These are phyloP conservation scores for Heliconius erato DNA, from an alignment of 2,888 invertebrate genomes.

Conservation along the genomic window DNA sequence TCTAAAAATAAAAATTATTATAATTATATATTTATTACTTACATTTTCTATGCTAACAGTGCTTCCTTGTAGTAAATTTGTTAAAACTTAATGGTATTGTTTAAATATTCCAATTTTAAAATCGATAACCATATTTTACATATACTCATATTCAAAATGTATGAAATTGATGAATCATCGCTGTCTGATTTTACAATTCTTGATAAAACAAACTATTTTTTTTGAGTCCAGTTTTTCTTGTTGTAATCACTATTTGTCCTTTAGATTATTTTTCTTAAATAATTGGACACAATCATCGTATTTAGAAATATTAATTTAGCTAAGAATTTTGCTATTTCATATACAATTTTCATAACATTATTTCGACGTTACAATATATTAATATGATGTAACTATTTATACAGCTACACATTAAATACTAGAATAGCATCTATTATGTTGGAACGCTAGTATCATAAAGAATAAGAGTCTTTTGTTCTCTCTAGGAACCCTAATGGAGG, in stretches of 20 bases:
- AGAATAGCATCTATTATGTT: neutral
- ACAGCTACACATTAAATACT: constrained; percentile 1
- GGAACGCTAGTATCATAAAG: constrained; percentile 27
- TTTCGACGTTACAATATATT: neutral
- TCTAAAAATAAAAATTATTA: too few species aligned
- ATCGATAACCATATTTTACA: too few species aligned
- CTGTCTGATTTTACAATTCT: too few species aligned
- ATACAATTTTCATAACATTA: neutral
- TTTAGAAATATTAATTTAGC: neutral
- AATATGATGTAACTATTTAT: neutral
- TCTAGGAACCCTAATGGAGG: constrained; percentile 38
- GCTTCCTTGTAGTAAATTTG: too few species aligned
- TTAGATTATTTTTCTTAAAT: neutral
- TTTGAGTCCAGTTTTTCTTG: too few species aligned
- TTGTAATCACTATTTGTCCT: neutral
- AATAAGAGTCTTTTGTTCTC: constrained; percentile 44
- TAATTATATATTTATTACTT: too few species aligned
- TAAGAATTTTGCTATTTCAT: neutral
- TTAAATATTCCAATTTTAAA: too few species aligned
- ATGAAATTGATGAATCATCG: too few species aligned
- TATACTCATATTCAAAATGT: too few species aligned
- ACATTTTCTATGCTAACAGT: too few species aligned
- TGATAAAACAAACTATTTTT: too few species aligned
- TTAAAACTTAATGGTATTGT: too few species aligned
- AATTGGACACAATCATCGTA: neutral